Conservation (phyloP, 2,113 vertebrate species). For the Bolborhynchus lineola region DNA sequence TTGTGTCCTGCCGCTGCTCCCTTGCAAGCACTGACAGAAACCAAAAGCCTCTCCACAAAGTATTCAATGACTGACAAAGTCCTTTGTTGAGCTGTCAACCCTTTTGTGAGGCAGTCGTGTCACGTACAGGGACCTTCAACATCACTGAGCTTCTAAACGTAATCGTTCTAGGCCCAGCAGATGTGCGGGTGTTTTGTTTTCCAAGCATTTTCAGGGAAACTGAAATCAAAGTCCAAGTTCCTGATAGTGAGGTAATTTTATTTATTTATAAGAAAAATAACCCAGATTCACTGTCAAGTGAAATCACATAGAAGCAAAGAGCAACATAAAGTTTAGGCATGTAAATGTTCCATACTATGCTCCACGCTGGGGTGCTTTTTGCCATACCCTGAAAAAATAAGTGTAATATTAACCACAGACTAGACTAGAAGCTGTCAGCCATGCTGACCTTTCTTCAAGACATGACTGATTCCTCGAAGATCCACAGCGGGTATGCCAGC, state of each 20-base stretch:
- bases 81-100: neutral
- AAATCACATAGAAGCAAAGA: neutral
- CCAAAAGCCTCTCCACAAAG: neutral
- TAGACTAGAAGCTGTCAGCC: neutral
- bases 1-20: neutral
- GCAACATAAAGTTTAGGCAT: fast-evolving
- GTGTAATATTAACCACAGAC: neutral
- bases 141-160: neutral
- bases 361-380: neutral
- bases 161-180: neutral
- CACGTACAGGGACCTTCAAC: neutral
- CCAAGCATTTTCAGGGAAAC: neutral
- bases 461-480: neutral
- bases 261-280: neutral
- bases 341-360: neutral
- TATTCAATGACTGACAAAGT: neutral
- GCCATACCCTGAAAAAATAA: neutral
- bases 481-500: neutral
- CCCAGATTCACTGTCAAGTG: neutral
- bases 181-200: neutral
- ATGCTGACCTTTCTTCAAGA: neutral
- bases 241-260: neutral
- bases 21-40: neutral
- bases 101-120: neutral
- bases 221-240: neutral